Evolutionary conservation across 2,113 vertebrate genomes (phyloP).

Genomic region (Nestor notabilis): DNA sequence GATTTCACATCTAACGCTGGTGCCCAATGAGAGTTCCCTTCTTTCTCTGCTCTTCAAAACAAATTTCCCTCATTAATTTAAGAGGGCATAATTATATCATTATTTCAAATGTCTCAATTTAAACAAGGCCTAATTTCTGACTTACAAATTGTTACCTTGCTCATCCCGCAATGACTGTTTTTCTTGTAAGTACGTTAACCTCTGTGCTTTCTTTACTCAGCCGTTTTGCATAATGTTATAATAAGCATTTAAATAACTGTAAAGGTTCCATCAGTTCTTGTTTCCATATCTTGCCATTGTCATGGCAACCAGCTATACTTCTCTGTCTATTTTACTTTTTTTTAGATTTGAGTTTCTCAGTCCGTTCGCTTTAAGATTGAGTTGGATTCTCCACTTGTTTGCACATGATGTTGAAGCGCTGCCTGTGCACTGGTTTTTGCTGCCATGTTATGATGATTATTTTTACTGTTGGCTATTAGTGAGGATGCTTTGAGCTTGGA

Average conservation of each 20-base stretch:
- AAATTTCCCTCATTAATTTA: neutral
- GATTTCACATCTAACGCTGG: accelerated
- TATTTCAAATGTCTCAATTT: slow-evolving; percentile 13
- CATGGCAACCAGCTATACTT: slow-evolving; percentile 68
- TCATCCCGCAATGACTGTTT: slow-evolving; percentile 3
- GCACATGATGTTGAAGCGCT: accelerated
- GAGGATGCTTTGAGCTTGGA: neutral
- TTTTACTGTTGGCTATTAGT: neutral
- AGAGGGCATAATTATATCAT: slow-evolving; percentile 22
- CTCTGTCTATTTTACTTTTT: slow-evolving; percentile 27
- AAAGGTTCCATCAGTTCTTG: slow-evolving; percentile 63
- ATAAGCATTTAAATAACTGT: slow-evolving; percentile 71
- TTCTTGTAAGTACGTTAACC: neutral
- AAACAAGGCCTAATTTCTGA: neutral
- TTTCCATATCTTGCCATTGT: slow-evolving; percentile 61
- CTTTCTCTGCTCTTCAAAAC: neutral
- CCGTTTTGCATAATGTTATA: slow-evolving; percentile 55
- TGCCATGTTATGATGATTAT: accelerated
- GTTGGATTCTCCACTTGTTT: neutral
- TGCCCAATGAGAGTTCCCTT: neutral
- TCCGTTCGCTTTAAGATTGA: slow-evolving; percentile 3
- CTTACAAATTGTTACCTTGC: slow-evolving; percentile 19
- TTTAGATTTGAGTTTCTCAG: slow-evolving; percentile 14
- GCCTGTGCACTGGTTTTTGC: neutral
- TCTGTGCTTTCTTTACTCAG: neutral